Percentiles rank a stretch among this genome's conserved stretches.
These are phyloP conservation scores for Podotricha telesiphe DNA, from an alignment of 2,888 invertebrate genomes.

Conservation along the genomic window DNA sequence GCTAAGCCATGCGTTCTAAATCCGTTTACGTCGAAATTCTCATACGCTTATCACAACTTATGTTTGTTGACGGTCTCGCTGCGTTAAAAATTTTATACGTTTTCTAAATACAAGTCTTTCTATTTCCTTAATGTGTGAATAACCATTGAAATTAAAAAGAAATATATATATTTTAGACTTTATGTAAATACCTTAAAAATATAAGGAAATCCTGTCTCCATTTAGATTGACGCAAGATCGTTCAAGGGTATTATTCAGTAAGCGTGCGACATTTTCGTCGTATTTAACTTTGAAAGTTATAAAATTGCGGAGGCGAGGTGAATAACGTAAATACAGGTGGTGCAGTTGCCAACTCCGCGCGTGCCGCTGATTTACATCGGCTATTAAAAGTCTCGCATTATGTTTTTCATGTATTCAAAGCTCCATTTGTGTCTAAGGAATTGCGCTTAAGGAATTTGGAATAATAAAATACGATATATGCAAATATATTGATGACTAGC, in stretches of 20 bases:
- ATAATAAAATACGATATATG: no score
- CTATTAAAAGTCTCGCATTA: conserved; percentile 70
- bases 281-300: conserved; percentile 68
- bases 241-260: conserved; percentile 60
- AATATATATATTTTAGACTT: no score
- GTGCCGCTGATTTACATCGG: conserved; percentile 66
- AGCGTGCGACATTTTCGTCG: conserved; percentile 62
- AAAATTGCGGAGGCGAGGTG: conserved; percentile 65
- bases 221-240: not conserved
- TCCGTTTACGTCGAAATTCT: no score
- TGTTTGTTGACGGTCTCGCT: no score
- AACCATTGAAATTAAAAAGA: no score
- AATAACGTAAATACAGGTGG: conserved; percentile 72
- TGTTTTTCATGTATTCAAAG: conserved; percentile 42
- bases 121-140: no score
- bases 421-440: conserved; percentile 41
- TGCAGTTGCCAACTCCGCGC: conserved; percentile 52
- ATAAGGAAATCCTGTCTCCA: not conserved
- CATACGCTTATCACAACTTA: no score
- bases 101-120: no score
- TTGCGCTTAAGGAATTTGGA: conserved; percentile 13
- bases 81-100: no score
- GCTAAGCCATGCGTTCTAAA: no score
- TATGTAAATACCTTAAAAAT: not conserved
- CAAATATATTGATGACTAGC: no score